Evolutionary conservation across 2,113 vertebrate genomes (phyloP), one percentile per base, ranked within the genome.

Genomic region (human): DNA sequence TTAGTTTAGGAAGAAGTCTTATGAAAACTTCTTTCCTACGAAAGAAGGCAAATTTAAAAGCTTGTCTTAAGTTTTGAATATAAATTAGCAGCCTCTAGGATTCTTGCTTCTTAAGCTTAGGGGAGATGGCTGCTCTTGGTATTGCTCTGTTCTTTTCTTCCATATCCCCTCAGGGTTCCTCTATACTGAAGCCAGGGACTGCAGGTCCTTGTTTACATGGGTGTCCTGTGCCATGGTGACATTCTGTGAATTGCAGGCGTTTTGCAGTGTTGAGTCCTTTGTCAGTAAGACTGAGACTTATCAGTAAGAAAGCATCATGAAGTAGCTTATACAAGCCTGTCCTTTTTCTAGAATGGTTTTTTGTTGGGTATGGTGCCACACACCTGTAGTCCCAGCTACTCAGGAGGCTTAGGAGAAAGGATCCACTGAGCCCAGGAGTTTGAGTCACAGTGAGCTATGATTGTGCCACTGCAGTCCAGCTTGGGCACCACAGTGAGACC

Each of bases 81-180:
- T 80, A 27, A 45, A 79, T 95, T 59, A 73, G 91, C 91, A 79
- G 96, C 79, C 95, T 94, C 82, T 45, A 96, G 95, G 85, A 83
- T 48, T 70, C 83, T 55, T 45, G 25, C 83, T 96, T 27, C 6
- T 40, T 90, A 85, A 91, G 93, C 85, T 50, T 32, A 17, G 94
- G 96, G 95, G 93, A 92, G 94, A 94, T 95, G 97, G 98, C 98
- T 98, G 96, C 88, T 97, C 89, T 68, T 1, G 0, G 89, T 70
- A 25, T 92, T 75, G 95, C 87, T 97, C 94, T 97, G 96, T 64
- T 83, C 95, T 97, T 95, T 94, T 70, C 95, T 97, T 96, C 78
- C 25, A 92, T 95, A 95, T 92, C 92, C 81, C 85, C 87, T 76
- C 64, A 27, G 96, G 97, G 90, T 97, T 93, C 68, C 30, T 96